Base-by-base conservation (phyloP, 2,113 vertebrate genomes). In the Prionailurus viverrinus region DNA sequence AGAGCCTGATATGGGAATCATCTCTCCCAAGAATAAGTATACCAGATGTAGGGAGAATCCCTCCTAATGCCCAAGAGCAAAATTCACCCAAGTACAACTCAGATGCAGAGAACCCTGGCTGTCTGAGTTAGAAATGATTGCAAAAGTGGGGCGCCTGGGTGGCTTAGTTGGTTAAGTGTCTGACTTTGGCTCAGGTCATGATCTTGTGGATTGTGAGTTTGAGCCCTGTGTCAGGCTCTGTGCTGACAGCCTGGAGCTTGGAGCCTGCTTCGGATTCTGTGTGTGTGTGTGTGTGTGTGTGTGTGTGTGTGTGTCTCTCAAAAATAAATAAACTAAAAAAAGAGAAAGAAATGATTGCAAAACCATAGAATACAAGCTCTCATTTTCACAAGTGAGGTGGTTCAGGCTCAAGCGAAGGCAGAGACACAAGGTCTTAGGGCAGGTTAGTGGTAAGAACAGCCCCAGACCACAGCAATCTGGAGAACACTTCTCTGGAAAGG, bases 1-100 rank as follows among this genome's bases (percentile, higher is more conserved):
- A 89, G 80, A 89, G 73, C 25, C 63, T 71, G 14, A 63, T 65
- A 94, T 80, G 84, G 33, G 13, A 95, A 95, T n/a, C 45, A 27
- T 65, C 66, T 74, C 63, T 94, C 63, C 33, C 13, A 23, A 31
- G 36, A 92, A 86, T 61, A 81, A 74, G 13, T 25, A 68, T 16
- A 81, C 18, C 1, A 19, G 10, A 2, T 45, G 7, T 7, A 4
- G 29, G 8, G 2, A 31, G 29, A 63, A 63, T 15, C 5, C 4
- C 21, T 76, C 21, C 41, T 81, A 14, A 12, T n/a, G 36, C 31
- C 39, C 41, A 76, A 33, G 33, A 76, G 25, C 48, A 94, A 71
- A 71, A 80, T 55, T 41, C 58, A 39, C 25, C 45, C 63, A 48
- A 63, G n/a, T 5, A 18, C 29, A 69, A 69, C 25, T 96, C 69